phyloP scores from a whole-genome alignment of 2,113 vertebrate species.

The Echinops telfairi region DNA sequence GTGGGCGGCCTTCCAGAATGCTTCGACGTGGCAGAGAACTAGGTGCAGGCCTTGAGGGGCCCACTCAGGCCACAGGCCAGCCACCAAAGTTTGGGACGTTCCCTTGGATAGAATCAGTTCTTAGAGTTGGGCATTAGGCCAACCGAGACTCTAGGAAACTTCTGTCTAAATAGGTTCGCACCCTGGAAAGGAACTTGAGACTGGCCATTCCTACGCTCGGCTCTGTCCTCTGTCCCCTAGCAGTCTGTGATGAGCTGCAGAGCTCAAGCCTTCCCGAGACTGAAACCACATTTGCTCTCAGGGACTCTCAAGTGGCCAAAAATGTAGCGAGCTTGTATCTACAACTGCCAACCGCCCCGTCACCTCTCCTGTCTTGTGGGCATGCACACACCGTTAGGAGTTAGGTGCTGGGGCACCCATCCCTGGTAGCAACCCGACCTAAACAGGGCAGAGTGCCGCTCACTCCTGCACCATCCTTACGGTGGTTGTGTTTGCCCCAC shows the following conservation, averaged over 20 bases:
- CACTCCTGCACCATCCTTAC: too few relatives aligned
- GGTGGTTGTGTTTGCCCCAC: too few relatives aligned
- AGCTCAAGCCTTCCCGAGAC: neutral
- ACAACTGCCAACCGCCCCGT: neutral
- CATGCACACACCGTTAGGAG: too few relatives aligned
- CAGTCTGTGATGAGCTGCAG: neutral
- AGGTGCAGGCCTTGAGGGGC: neutral
- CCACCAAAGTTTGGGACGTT: neutral
- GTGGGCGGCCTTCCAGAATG: neutral
- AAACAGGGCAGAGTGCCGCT: too few relatives aligned
- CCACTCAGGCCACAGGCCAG: neutral
- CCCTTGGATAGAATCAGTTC: neutral
- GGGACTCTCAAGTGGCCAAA: neutral
- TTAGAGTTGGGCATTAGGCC: constrained; percentile 3
- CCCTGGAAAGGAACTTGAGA: neutral
- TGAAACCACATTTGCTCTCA: constrained; percentile 24
- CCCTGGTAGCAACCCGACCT: too few relatives aligned
- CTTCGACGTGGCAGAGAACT: neutral
- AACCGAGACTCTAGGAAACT: neutral
- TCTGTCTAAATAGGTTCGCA: constrained; percentile 14
- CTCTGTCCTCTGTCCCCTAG: neutral
- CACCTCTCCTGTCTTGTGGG: neutral
- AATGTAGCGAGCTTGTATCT: neutral
- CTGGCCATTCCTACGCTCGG: neutral
- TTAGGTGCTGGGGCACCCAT: too few relatives aligned